phyloP scores from a whole-genome alignment of 1,140 invertebrate species.

The Euura saliciscinereae region DNA sequence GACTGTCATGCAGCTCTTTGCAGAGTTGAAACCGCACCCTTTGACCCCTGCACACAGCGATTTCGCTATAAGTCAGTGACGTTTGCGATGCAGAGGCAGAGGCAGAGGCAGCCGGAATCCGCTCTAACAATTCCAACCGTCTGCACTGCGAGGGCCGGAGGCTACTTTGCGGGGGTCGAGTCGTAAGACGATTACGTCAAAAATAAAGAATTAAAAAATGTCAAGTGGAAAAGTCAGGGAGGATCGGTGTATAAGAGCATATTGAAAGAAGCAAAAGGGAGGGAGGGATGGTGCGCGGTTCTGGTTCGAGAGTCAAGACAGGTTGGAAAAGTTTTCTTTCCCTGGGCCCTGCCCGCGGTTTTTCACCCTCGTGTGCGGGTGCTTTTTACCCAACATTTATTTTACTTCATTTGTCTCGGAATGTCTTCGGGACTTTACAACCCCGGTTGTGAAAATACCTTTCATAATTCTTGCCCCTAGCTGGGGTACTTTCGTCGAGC shows the following conservation, averaged over 20 bases:
- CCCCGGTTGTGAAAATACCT: conserved; percentile 42
- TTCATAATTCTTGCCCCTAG: conserved; percentile 31
- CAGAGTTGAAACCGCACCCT: too few relatives aligned
- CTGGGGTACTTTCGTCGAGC: background rate
- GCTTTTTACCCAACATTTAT: conserved; percentile 44
- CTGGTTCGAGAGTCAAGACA: conserved; percentile 29
- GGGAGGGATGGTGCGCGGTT: conserved; percentile 14
- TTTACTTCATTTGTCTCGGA: conserved; percentile 43
- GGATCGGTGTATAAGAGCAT: conserved; percentile 27
- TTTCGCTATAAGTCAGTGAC: background rate
- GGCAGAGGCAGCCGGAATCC: conserved; percentile 17
- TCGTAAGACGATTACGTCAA: conserved; percentile 42
- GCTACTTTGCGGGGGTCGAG: background rate
- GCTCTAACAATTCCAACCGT: conserved; percentile 22
- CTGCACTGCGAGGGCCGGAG: conserved; percentile 1
- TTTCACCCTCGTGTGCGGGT: background rate
- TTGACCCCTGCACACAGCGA: too few relatives aligned
- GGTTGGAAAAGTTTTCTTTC: background rate
- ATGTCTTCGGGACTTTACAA: conserved; percentile 42
- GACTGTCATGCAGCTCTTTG: too few relatives aligned
- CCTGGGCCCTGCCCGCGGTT: background rate
- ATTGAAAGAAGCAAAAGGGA: conserved; percentile 40
- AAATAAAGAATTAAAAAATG: conserved; percentile 36
- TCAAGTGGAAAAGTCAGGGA: conserved; percentile 40
- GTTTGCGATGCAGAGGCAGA: background rate